phyloP scores from a whole-genome alignment of 1,140 invertebrate genomes.

The Drosophila repletoides region DNA sequence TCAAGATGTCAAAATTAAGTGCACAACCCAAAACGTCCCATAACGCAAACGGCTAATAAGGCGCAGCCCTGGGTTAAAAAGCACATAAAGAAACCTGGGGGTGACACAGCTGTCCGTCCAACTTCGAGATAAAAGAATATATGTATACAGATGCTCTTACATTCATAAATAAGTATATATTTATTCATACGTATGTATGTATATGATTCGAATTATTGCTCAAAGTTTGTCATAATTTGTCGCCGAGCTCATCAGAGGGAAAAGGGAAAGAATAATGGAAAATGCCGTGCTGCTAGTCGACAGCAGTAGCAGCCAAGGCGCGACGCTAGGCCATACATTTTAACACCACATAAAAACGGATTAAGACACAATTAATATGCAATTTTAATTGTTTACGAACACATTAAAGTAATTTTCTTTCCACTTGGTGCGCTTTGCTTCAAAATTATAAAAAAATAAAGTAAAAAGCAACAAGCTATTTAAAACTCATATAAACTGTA shows the following conservation, averaged over 20 bases:
- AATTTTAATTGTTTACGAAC: conserved; percentile 47
- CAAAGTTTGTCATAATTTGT: conserved; percentile 69
- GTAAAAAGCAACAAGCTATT: conserved; percentile 7
- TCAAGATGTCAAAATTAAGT: conserved; percentile 17
- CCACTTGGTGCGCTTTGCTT: neutral
- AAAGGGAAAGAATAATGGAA: neutral
- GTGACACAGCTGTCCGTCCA: conserved; percentile 27
- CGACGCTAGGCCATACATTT: conserved; percentile 21
- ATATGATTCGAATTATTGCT: conserved; percentile 36
- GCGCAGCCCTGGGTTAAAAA: conserved; percentile 55
- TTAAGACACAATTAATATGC: conserved; percentile 45
- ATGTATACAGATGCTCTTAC: too few species aligned
- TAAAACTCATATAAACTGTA: conserved; percentile 23
- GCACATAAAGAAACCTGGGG: conserved; percentile 52
- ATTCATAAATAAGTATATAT: too few species aligned
- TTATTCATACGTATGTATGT: conserved; percentile 12
- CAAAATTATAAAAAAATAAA: neutral
- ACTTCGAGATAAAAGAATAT: too few species aligned
- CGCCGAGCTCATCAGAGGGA: conserved; percentile 9
- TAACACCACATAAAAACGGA: conserved; percentile 36
- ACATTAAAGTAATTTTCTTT: conserved; percentile 30
- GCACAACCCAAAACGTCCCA: conserved; percentile 18
- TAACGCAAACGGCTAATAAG: conserved; percentile 36
- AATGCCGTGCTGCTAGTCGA: neutral
- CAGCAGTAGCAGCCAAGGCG: conserved; percentile 10